Conservation (phyloP, 2,113 vertebrate genomes). For the Dermatemys mawii region DNA sequence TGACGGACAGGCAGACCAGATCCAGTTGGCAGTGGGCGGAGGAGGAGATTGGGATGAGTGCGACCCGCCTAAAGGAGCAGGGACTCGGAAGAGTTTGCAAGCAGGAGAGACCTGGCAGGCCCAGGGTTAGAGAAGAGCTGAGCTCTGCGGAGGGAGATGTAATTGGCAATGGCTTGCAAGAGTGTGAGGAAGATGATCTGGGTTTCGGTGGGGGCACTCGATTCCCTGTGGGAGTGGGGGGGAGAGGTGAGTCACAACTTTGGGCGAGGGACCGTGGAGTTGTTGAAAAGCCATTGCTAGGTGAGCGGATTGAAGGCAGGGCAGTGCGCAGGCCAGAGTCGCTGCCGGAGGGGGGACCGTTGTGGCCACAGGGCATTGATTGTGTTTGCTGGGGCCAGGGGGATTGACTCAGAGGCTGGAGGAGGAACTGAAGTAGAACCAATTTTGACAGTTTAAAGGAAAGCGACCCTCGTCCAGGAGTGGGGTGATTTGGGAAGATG, state of each 20-base stretch:
- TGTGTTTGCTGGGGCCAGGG: neutral
- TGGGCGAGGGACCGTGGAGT: rapidly evolving
- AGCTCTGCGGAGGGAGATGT: neutral
- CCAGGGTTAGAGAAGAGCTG: neutral
- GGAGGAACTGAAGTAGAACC: neutral
- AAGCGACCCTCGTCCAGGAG: neutral
- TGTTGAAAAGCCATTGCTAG: neutral
- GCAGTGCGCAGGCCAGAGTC: neutral
- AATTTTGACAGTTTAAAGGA: neutral
- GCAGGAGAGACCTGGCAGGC: neutral
- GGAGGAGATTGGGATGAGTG: neutral
- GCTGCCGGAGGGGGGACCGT: neutral
- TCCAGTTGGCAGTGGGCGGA: neutral
- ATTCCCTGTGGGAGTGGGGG: neutral
- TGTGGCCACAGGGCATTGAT: neutral
- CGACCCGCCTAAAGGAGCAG: neutral
- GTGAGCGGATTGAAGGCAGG: neutral
- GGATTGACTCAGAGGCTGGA: neutral
- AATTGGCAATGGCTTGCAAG: neutral
- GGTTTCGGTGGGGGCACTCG: neutral
- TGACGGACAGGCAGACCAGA: neutral
- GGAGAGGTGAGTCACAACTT: neutral
- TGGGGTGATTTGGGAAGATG: neutral
- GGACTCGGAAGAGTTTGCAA: neutral
- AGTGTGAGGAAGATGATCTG: neutral